Conservation (phyloP, 2,888 invertebrate species). For the Drosophila flavopinicola region DNA sequence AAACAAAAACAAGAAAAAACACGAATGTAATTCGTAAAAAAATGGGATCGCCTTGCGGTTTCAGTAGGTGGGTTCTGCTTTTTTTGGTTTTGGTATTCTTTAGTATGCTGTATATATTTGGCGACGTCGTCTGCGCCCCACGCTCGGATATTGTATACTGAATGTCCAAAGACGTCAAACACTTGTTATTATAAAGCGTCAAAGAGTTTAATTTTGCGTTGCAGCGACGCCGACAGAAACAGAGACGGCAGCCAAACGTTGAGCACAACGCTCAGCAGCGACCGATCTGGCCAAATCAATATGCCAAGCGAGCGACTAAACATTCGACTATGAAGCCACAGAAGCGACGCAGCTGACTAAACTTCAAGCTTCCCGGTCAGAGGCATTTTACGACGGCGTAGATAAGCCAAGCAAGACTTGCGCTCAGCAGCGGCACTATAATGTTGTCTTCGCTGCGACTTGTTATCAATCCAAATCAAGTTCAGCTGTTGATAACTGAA, state of each 20-base stretch:
- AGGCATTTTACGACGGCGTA: constrained; percentile 15
- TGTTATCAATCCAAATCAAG: constrained; percentile 55
- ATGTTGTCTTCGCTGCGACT: not conserved
- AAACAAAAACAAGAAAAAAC: constrained; percentile 59
- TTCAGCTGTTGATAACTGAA: constrained; percentile 26
- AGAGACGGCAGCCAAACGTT: constrained; percentile 11
- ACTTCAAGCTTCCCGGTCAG: constrained; percentile 27
- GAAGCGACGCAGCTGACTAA: constrained; percentile 29
- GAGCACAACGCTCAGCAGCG: constrained; percentile 17
- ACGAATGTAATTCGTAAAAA: constrained; percentile 28
- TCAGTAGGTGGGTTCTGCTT: constrained; percentile 19
- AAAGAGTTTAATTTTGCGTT: constrained; percentile 71
- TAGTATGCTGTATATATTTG: constrained; percentile 29
- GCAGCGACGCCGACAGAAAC: constrained; percentile 39
- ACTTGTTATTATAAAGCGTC: constrained; percentile 83
- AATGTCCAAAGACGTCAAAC: constrained; percentile 82
- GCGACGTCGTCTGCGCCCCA: constrained; percentile 80
- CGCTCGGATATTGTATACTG: constrained; percentile 83
- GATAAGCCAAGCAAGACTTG: constrained; percentile 40
- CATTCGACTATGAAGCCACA: constrained; percentile 30
- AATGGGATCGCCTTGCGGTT: constrained; percentile 26
- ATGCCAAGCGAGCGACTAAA: constrained; percentile 44
- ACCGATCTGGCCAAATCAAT: constrained; percentile 65
- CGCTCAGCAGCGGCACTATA: constrained; percentile 10
- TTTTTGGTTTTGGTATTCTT: constrained; percentile 1